These are phyloP conservation scores for Pristis pectinata DNA, from an alignment of 2,797 vertebrate species.

Conservation along the genomic window DNA sequence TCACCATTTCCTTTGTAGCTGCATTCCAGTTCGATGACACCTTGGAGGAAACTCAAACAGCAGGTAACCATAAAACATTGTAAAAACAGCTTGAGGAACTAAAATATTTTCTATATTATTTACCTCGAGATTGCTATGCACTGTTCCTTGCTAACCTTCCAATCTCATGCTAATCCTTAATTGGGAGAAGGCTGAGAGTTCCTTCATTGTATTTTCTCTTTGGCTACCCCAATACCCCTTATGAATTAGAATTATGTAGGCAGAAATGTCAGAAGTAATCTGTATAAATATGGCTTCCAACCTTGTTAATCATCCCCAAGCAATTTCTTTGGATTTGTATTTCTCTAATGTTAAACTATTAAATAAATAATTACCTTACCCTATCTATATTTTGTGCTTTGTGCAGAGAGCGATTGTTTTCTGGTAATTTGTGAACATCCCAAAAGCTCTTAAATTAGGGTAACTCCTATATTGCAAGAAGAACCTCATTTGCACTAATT, in stretches of 20 bases:
- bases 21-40: conserved; percentile 24
- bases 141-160: too few species aligned
- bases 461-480: too few species aligned
- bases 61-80: neutral
- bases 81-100: neutral
- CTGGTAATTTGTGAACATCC: too few species aligned
- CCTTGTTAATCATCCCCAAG: neutral
- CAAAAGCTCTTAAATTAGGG: too few species aligned
- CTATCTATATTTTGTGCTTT: too few species aligned
- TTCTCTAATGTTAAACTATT: neutral
- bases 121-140: neutral
- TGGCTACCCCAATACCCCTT: neutral
- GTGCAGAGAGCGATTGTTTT: too few species aligned
- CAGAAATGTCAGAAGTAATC: neutral
- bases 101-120: neutral
- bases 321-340: neutral
- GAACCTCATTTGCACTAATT: too few species aligned
- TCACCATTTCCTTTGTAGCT: conserved; percentile 1
- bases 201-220: neutral
- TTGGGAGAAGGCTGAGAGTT: neutral
- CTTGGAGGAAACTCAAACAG: conserved; percentile 17
- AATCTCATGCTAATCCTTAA: neutral
- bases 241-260: neutral
- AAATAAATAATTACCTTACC: neutral
- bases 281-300: neutral